Evolutionary conservation across 2,888 invertebrate species (phyloP).

Genomic region (Drosophila lacicola): DNA sequence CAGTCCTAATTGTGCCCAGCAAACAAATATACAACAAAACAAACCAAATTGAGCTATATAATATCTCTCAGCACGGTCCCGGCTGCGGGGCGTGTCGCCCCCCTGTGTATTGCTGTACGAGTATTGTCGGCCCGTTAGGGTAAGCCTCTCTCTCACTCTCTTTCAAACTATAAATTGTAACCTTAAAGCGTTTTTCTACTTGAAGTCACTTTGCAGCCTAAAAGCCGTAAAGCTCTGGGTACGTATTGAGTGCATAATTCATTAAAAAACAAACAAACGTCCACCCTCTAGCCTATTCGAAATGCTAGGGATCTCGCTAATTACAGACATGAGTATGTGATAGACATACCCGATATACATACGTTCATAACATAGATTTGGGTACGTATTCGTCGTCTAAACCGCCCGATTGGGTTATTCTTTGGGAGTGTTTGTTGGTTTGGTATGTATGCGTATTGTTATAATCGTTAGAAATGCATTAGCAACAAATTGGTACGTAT

Average conservation of each 20-base stretch:
- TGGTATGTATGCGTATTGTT: conserved; percentile 46
- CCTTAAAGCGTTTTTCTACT: conserved; percentile 61
- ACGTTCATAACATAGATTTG: conserved; percentile 37
- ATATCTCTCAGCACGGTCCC: conserved; percentile 44
- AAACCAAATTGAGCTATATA: conserved; percentile 25
- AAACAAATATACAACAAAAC: conserved; percentile 9
- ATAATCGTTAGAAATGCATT: conserved; percentile 41
- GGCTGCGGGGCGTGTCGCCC: conserved; percentile 24
- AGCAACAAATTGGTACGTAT: conserved; percentile 55
- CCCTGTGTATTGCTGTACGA: conserved; percentile 30
- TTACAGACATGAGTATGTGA: conserved; percentile 40
- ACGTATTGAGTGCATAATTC: conserved; percentile 63
- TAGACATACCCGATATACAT: conserved; percentile 29
- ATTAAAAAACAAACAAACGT: conserved; percentile 18
- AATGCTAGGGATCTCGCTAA: conserved; percentile 47
- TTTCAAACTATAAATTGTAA: conserved; percentile 40
- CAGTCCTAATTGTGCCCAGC: conserved; percentile 28
- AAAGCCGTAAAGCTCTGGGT: conserved; percentile 56
- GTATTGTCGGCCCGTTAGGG: conserved; percentile 64
- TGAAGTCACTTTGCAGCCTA: conserved; percentile 70
- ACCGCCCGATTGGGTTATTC: conserved; percentile 19
- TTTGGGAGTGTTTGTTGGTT: conserved; percentile 44
- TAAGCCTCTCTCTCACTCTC: conserved; percentile 56
- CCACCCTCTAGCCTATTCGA: conserved; percentile 25
- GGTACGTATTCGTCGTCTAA: conserved; percentile 53